phyloP scores from a whole-genome alignment of 2,888 invertebrate genomes.

The Antheraea assamensis region DNA sequence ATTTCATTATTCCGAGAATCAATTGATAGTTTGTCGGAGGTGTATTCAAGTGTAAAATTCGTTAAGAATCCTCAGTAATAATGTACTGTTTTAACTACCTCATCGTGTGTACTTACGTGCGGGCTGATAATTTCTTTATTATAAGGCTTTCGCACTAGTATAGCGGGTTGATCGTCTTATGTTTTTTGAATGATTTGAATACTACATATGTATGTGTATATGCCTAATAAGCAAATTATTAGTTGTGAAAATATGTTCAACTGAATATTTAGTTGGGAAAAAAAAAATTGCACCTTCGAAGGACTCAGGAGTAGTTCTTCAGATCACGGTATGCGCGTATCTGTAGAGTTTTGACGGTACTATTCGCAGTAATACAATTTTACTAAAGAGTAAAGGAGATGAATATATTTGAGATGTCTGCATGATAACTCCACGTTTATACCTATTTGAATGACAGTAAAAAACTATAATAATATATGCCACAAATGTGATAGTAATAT shows the following conservation, averaged over 20 bases:
- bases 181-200: not conserved
- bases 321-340: too few species aligned
- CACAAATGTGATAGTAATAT: too few species aligned
- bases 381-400: not conserved
- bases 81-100: constrained; percentile 61
- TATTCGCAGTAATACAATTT: not conserved
- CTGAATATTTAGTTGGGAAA: too few species aligned
- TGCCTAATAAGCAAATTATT: not conserved
- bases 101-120: constrained; percentile 38
- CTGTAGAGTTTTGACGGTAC: not conserved
- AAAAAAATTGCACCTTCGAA: too few species aligned
- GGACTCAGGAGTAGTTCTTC: too few species aligned
- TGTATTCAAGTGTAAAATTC: constrained; percentile 53
- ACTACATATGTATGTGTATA: not conserved
- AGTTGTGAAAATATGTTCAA: not conserved
- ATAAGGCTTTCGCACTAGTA: constrained; percentile 56
- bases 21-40: constrained; percentile 51
- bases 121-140: constrained; percentile 51
- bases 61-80: constrained; percentile 50
- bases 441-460: not conserved
- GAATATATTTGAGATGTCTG: not conserved
- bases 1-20: constrained; percentile 68
- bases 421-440: not conserved
- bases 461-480: too few species aligned
- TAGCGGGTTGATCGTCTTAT: constrained; percentile 29